phyloP scores from a whole-genome alignment of 2,797 vertebrate species.

The Smutsia gigantea region DNA sequence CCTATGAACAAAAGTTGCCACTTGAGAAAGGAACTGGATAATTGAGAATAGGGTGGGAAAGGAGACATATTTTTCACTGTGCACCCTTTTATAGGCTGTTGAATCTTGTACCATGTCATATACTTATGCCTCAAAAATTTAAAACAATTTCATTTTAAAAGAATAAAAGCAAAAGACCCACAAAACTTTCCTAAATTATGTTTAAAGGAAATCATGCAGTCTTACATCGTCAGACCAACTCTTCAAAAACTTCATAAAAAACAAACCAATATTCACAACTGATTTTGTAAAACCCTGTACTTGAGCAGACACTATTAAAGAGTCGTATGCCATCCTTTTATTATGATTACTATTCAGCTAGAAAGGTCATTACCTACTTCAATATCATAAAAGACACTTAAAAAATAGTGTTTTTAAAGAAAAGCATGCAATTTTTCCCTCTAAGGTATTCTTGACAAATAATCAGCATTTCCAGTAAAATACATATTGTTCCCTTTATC shows the following conservation, averaged over 20 bases:
- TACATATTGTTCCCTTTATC: conserved; percentile 20
- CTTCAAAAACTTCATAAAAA: not conserved
- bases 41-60: not conserved
- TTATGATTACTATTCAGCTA: conserved; percentile 22
- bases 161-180: not conserved
- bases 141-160: conserved; percentile 33
- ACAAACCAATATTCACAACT: not conserved
- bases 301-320: not conserved
- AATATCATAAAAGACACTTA: conserved; percentile 10
- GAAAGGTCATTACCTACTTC: not conserved
- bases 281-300: conserved; percentile 23
- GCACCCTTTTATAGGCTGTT: not conserved
- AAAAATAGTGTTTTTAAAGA: conserved; percentile 52
- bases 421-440: not conserved
- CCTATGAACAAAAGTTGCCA: not conserved
- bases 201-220: not conserved
- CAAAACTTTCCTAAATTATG: not conserved
- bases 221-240: not conserved
- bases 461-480: conserved; percentile 40
- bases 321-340: not conserved
- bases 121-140: not conserved
- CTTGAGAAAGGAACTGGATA: not conserved
- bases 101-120: not conserved
- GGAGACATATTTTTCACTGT: not conserved
- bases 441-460: not conserved